phyloP scores from a whole-genome alignment of 2,888 invertebrate species.

The Ariolimax columbianus region DNA sequence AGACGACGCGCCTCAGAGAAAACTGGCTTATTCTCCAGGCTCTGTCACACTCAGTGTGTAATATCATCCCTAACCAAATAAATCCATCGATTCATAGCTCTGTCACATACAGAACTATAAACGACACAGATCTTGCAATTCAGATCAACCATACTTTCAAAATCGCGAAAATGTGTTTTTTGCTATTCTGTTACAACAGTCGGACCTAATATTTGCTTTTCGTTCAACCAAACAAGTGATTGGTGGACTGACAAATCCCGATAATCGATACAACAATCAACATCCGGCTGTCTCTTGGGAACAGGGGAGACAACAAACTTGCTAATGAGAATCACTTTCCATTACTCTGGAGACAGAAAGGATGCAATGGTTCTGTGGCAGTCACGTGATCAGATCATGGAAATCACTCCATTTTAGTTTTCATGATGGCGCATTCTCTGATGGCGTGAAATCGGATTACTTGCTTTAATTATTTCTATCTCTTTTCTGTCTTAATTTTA shows the following conservation, averaged over 20 bases:
- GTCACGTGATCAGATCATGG: not conserved
- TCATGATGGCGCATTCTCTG: not conserved
- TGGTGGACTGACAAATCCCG: not conserved
- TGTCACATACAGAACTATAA: too few relatives aligned
- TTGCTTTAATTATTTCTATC: too few relatives aligned
- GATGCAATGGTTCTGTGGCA: not conserved
- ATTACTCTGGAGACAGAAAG: constrained; percentile 10
- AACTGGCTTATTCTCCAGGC: too few relatives aligned
- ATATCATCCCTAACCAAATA: too few relatives aligned
- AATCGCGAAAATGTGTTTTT: not conserved
- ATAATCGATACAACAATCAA: not conserved
- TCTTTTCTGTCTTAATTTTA: too few relatives aligned
- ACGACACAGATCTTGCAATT: too few relatives aligned
- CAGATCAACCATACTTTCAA: not conserved
- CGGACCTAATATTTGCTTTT: not conserved
- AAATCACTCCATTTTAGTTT: not conserved
- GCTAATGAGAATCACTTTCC: constrained; percentile 22
- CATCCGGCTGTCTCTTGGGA: not conserved
- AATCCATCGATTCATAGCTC: too few relatives aligned
- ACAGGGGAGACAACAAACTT: not conserved
- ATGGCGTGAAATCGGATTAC: not conserved
- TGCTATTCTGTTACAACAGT: not conserved
- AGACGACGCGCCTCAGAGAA: too few relatives aligned
- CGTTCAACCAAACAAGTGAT: not conserved
- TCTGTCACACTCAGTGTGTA: too few relatives aligned